phyloP scores from a whole-genome alignment of 2,797 vertebrate species.

The Limosa lapponica region DNA sequence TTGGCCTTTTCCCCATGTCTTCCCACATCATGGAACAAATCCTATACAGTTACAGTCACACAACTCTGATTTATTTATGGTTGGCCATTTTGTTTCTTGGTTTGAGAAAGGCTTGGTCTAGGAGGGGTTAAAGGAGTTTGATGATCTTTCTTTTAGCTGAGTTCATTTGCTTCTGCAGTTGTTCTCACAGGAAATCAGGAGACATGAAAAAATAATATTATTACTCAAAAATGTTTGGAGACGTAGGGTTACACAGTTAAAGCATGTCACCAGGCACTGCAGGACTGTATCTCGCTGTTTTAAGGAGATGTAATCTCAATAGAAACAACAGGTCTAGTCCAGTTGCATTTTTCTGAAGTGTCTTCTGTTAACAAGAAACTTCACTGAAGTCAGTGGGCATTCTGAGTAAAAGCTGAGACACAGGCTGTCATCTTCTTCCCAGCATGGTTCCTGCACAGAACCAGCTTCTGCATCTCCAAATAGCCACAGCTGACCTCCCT shows the following conservation, averaged over 20 bases:
- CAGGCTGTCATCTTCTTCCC: neutral
- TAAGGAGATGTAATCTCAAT: neutral
- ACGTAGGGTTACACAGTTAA: neutral
- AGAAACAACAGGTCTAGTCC: neutral
- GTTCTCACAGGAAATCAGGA: neutral
- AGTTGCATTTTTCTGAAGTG: neutral
- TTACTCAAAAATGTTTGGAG: neutral
- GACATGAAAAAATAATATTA: neutral
- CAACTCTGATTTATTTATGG: neutral
- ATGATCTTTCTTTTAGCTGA: neutral
- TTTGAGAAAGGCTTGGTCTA: neutral
- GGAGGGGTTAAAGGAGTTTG: neutral
- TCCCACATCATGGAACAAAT: neutral
- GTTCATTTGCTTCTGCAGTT: neutral
- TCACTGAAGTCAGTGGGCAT: neutral
- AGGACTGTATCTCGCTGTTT: neutral
- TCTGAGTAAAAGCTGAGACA: neutral
- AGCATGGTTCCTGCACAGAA: neutral
- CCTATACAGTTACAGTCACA: neutral
- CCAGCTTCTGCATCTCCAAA: neutral
- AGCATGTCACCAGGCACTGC: neutral
- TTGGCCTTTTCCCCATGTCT: rapidly evolving
- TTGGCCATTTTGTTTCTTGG: neutral
- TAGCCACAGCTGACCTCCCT: neutral
- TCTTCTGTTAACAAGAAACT: neutral